Conservation (phyloP, 2,113 vertebrate species). For the Sardina pilchardus region DNA sequence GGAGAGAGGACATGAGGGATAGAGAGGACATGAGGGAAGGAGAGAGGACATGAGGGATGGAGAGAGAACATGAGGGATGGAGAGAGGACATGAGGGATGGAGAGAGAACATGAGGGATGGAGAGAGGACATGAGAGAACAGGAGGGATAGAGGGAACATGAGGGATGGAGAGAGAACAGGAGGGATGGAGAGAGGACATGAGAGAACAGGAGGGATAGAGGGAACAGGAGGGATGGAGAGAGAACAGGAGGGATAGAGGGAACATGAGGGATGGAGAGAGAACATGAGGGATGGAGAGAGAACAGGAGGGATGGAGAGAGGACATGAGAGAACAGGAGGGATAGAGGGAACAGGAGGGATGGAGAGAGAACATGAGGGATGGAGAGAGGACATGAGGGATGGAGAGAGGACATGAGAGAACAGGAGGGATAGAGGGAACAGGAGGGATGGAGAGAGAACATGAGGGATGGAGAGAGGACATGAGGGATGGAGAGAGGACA, state of each 20-base stretch:
- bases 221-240: neutral
- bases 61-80: neutral
- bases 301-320: neutral
- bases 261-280: too few relatives aligned
- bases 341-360: too few relatives aligned
- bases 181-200: neutral
- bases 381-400: neutral
- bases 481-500: neutral
- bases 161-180: too few relatives aligned
- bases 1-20: neutral
- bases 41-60: neutral
- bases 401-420: neutral
- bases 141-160: neutral
- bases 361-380: neutral
- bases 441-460: too few relatives aligned
- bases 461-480: neutral
- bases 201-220: neutral
- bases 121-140: too few relatives aligned
- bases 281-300: too few relatives aligned
- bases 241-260: neutral
- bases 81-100: neutral
- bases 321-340: too few relatives aligned
- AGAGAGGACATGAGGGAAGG: too few relatives aligned
- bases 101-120: neutral
- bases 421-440: neutral